These are phyloP conservation scores for Trachemys scripta DNA, from an alignment of 2,113 vertebrate species.

Conservation along the genomic window DNA sequence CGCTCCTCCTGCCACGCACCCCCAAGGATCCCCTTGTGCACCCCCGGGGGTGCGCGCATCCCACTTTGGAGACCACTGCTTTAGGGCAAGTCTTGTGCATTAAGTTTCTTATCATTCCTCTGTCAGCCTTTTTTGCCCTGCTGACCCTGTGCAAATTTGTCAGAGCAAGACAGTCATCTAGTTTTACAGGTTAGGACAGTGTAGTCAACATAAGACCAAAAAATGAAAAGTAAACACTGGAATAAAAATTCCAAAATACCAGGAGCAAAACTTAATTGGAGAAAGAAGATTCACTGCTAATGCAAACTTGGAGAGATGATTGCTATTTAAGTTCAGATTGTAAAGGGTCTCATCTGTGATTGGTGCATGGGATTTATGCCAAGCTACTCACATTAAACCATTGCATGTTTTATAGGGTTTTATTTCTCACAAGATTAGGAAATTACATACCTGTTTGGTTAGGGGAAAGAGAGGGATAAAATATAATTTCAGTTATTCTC, in stretches of 20 bases:
- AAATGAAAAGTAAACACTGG: constrained; percentile 9
- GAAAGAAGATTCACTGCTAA: constrained; percentile 1
- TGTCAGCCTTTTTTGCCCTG: constrained; percentile 22
- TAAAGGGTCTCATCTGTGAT: not conserved
- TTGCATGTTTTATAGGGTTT: not conserved
- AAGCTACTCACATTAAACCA: not conserved
- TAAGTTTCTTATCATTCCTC: constrained; percentile 24
- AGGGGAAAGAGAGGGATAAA: not conserved
- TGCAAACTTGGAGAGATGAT: not conserved
- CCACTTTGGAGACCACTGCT: not conserved
- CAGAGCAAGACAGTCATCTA: constrained; percentile 12
- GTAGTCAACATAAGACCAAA: not conserved
- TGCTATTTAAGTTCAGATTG: constrained; percentile 12
- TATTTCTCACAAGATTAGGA: not conserved
- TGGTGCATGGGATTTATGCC: not conserved
- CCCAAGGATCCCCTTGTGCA: no score
- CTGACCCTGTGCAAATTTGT: constrained; percentile 35
- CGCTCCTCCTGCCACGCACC: no score
- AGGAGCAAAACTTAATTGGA: constrained; percentile 22
- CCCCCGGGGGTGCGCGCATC: no score
- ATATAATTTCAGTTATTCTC: not conserved
- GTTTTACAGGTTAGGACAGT: constrained; percentile 40
- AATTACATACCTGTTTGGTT: not conserved
- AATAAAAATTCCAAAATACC: constrained; percentile 43
- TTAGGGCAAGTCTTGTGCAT: not conserved